phyloP scores from a whole-genome alignment of 2,888 invertebrate species.

The Labia minor region DNA sequence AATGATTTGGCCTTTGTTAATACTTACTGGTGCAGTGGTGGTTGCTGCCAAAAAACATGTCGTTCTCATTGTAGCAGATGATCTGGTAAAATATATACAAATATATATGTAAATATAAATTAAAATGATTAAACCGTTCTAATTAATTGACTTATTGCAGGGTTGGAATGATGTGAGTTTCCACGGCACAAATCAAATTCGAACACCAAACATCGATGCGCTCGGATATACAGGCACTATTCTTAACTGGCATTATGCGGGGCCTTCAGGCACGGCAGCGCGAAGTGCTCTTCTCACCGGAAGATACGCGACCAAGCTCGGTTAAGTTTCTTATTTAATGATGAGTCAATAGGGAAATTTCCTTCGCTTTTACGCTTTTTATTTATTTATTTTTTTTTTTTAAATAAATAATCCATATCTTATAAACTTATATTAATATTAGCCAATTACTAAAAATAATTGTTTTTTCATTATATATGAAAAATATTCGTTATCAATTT shows the following conservation, averaged over 20 bases:
- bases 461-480: no score
- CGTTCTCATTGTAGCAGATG: neutral
- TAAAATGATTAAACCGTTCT: no score
- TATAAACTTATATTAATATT: no score
- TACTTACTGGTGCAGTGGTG: neutral
- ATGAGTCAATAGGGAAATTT: no score
- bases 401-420: no score
- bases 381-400: no score
- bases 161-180: conserved; percentile 44
- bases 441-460: no score
- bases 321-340: conserved; percentile 28
- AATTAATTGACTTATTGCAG: no score
- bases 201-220: conserved; percentile 42
- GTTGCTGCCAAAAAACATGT: neutral
- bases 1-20: neutral
- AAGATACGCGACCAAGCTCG: conserved; percentile 40
- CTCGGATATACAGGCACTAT: conserved; percentile 39
- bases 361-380: no score
- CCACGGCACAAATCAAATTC: conserved; percentile 41
- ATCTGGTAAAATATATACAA: neutral
- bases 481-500: no score
- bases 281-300: conserved; percentile 40
- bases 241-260: conserved; percentile 41
- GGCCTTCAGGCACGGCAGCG: conserved; percentile 41
- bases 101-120: no score